These are phyloP conservation scores for Lagopus muta DNA, from an alignment of 2,113 vertebrate species.

Conservation along the genomic window DNA sequence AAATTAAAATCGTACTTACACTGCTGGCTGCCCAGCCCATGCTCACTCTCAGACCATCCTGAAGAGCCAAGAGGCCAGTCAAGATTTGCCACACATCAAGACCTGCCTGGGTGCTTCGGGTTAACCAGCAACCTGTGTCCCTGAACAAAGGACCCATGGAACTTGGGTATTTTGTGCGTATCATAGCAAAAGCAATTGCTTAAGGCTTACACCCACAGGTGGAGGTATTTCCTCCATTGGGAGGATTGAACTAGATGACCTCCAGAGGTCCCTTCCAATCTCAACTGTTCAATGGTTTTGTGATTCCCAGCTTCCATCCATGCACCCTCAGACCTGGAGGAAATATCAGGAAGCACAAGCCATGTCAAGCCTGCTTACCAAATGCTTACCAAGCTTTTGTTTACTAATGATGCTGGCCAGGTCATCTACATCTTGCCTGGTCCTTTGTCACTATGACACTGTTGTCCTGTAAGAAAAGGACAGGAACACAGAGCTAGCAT, in stretches of 20 bases:
- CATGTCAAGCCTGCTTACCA: not conserved
- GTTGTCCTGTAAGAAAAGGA: not conserved
- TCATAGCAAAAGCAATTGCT: not conserved
- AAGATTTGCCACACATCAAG: not conserved
- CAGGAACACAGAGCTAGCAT: not conserved
- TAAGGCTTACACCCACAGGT: not conserved
- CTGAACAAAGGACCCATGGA: fast-evolving
- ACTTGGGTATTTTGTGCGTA: fast-evolving
- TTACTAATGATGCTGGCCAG: not conserved
- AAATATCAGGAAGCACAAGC: not conserved
- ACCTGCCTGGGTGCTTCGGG: not conserved
- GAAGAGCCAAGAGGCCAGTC: not conserved
- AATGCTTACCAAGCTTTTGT: not conserved
- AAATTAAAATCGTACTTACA: not conserved
- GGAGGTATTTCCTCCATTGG: not conserved
- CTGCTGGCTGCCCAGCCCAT: not conserved
- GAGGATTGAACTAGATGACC: not conserved
- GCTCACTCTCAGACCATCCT: not conserved
- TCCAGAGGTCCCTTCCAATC: not conserved
- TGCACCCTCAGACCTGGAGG: not conserved
- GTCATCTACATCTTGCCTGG: fast-evolving
- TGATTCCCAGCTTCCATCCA: not conserved
- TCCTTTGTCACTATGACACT: not conserved
- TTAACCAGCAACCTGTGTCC: not conserved
- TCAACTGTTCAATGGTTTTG: not conserved